Evolutionary conservation across 2,888 invertebrate species (phyloP).

Genomic region (Pomacea canaliculata): DNA sequence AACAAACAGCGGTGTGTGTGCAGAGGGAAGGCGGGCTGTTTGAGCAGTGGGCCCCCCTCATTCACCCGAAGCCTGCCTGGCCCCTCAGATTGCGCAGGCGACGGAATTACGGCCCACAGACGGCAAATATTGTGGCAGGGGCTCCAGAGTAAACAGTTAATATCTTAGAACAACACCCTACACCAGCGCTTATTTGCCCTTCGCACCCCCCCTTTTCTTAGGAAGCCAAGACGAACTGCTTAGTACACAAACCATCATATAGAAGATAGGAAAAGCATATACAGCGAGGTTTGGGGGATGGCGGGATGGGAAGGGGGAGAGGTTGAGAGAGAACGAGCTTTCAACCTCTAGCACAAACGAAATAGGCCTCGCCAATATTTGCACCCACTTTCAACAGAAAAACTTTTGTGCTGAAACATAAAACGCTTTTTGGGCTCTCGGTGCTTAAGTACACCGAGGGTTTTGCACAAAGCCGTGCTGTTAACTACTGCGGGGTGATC

Average conservation of each 20-base stretch:
- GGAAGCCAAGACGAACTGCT: background rate
- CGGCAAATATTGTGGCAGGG: slow-evolving; percentile 39
- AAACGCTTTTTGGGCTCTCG: background rate
- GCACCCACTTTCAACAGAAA: slow-evolving; percentile 8
- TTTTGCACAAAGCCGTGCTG: slow-evolving; percentile 1
- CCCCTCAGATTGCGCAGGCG: slow-evolving; percentile 30
- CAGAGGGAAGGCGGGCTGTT: slow-evolving; percentile 22
- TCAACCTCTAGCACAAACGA: no score
- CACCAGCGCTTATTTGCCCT: slow-evolving; percentile 32
- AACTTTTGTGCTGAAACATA: slow-evolving; percentile 5
- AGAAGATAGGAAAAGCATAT: background rate
- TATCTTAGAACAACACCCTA: slow-evolving; percentile 41
- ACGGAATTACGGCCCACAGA: slow-evolving; percentile 38
- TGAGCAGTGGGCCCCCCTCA: slow-evolving; percentile 16
- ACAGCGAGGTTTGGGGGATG: background rate
- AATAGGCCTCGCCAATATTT: background rate
- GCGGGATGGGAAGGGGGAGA: background rate
- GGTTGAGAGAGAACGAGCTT: slow-evolving; percentile 9
- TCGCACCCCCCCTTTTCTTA: slow-evolving; percentile 24
- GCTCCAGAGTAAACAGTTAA: slow-evolving; percentile 41
- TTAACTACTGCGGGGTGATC: background rate
- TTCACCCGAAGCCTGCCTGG: slow-evolving; percentile 18
- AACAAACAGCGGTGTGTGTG: slow-evolving; percentile 33
- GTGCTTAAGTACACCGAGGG: background rate
- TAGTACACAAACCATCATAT: background rate